Base-by-base conservation (phyloP, 2,113 vertebrate species). In the Verasper variegatus region DNA sequence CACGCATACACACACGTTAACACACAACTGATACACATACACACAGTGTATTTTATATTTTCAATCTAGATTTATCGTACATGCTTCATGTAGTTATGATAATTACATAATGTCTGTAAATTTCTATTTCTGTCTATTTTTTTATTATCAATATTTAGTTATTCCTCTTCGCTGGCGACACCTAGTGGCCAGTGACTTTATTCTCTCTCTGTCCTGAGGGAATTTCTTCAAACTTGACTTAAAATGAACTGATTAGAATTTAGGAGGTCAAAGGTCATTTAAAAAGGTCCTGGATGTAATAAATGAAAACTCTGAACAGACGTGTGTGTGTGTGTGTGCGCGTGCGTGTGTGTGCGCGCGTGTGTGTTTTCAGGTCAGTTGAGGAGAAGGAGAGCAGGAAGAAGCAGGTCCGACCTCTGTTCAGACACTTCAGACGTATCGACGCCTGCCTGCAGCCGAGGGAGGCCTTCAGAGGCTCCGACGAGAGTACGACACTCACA, bases 381-480 rank as follows among this genome's bases (percentile, higher is more conserved):
- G 96, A 97, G 78, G 97, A 98, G 85, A 97, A 93, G 55, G 96
- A 97, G 45, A 96, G 92, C 92, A 92, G 93, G 70, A 97, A 95
- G 87, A 98, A 97, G 92, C 97, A 97, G 91, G 97, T 97, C 24
- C 97, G 98, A 63, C 97, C 97, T 0, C 94, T 98, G 1, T 99
- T 99, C 90, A 94, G 97, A 77, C 98, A 99, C 85, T 99, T 98
- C 86, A 95, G 97, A 55, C 96, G 96, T 40, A 98, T 98, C 52
- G 97, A 98, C 60, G 97, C 97, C 77, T 99, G 98, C 72, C 94
- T 98, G 86, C 98, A 99, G 92, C 97, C 97, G 1, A 92, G 97
- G 23, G 97, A 98, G 89, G 97, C 98, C 0, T 98, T 98, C 90
- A 96, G 97, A 15, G 97, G 98, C 70, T 98, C 98, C 0, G 98